These are phyloP conservation scores for Polyploca ridens DNA, from an alignment of 2,888 invertebrate genomes.

Conservation along the genomic window DNA sequence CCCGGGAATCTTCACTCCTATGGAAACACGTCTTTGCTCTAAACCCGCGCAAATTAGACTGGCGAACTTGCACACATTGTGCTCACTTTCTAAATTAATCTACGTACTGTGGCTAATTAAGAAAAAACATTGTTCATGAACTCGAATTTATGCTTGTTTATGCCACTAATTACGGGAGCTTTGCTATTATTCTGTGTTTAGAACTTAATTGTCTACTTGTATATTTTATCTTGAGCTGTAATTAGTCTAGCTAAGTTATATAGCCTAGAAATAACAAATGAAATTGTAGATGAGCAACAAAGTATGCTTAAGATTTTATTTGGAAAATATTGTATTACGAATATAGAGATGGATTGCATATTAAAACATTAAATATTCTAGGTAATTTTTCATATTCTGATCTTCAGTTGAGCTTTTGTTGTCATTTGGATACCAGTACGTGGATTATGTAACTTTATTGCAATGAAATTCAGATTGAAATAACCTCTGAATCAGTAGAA, in stretches of 20 bases:
- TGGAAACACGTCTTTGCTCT: slow-evolving; percentile 80
- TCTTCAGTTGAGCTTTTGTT: too few relatives aligned
- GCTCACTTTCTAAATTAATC: slow-evolving; percentile 72
- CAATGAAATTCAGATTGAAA: too few relatives aligned
- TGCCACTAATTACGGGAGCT: slow-evolving; percentile 19
- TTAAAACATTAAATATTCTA: too few relatives aligned
- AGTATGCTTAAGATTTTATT: not conserved
- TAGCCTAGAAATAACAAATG: not conserved
- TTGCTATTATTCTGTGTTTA: slow-evolving; percentile 28
- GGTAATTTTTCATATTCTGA: too few relatives aligned
- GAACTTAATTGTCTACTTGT: slow-evolving; percentile 13
- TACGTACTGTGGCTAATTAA: slow-evolving; percentile 65
- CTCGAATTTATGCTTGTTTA: slow-evolving; percentile 48
- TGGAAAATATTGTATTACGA: too few relatives aligned
- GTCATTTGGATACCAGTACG: too few relatives aligned
- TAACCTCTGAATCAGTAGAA: too few relatives aligned
- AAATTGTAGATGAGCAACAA: not conserved
- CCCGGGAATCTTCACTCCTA: slow-evolving; percentile 61
- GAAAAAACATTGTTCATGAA: slow-evolving; percentile 62
- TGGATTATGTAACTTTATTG: too few relatives aligned
- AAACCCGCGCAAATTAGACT: slow-evolving; percentile 71
- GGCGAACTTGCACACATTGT: slow-evolving; percentile 65
- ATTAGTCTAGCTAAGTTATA: not conserved
- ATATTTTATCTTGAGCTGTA: slow-evolving; percentile 4
- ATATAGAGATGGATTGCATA: too few relatives aligned